Evolutionary conservation across 1,140 invertebrate genomes (phyloP), one percentile per base, ranked within the genome.

Genomic region (Lerema accius): DNA sequence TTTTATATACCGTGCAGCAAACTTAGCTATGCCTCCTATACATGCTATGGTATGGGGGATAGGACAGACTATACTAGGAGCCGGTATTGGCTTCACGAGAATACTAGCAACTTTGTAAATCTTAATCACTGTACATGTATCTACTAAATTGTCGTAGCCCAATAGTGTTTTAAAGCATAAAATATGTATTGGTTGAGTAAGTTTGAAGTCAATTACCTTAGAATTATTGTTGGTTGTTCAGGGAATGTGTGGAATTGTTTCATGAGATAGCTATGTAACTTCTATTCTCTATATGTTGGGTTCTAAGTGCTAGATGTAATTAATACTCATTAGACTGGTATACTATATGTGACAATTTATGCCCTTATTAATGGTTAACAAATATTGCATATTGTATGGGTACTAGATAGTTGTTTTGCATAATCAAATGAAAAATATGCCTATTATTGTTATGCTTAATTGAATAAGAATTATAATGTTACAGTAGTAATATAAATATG

Each of bases 41-140:
- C 97, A 98, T 91, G 97, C 97, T 23, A 93, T 98, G 77, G 93
- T 98, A 50, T 99, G 97, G 96, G 98, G 98, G 48, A 94, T 97
- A 37, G 97, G 97, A 63, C 97, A 98, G 89, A 98, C 97, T n/a
- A 92, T 97, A 48, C 84, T 97, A 32, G 95, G 96, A 26, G 95
- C 96, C 56, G 95, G 96, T 71, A 94, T 98, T 65, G 97, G 97
- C 19, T 98, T 98, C 78, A 97, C 97, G 50, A 94, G 97, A 82
- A 97, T 99, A 69, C 92, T 98, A 76, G 97, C 97, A 50, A 98
- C 97, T 39, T 92, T 99, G 78, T 98, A 95, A 95, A 51, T 63
- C 62, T 55, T 17, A 48, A 43, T 64, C 6, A 65, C 26, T 50
- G 45, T 71, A 71, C n/a, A n/a, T n/a, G n/a, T 71, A 71, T 63